phyloP scores from a whole-genome alignment of 2,113 vertebrate genomes.

The Meriones unguiculatus region DNA sequence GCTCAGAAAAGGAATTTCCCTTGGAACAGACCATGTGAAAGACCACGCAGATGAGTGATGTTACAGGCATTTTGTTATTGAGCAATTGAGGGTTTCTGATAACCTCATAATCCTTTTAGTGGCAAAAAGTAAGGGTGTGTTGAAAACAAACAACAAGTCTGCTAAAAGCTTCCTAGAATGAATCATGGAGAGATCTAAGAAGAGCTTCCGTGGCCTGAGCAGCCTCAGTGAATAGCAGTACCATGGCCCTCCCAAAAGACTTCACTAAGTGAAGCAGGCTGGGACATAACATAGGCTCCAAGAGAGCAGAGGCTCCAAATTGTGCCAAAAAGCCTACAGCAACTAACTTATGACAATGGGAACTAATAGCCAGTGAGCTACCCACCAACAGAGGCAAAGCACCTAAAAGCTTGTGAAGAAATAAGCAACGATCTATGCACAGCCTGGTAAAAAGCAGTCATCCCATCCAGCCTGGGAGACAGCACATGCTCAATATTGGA shows the following conservation, averaged over 20 bases:
- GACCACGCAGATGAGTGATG: not conserved
- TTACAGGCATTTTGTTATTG: not conserved
- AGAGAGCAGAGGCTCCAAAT: too few species aligned
- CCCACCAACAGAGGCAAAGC: not conserved
- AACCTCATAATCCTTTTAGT: not conserved
- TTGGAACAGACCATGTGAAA: not conserved
- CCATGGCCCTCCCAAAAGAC: not conserved
- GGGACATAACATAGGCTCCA: not conserved
- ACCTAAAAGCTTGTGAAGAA: not conserved
- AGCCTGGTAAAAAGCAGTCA: not conserved
- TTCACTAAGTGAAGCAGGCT: not conserved
- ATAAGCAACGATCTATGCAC: not conserved
- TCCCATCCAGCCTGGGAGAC: not conserved
- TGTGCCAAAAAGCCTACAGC: not conserved
- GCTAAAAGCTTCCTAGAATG: not conserved
- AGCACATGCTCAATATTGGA: not conserved
- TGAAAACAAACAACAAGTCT: not conserved
- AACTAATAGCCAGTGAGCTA: too few species aligned
- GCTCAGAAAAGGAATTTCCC: not conserved
- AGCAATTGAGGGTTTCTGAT: not conserved
- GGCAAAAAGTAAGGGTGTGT: not conserved
- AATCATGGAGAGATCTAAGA: not conserved
- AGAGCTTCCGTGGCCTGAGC: not conserved
- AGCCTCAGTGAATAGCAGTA: not conserved
- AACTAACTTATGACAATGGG: not conserved